Percentiles rank a stretch among this genome's conserved stretches.
Conservation (phyloP, 2,888 invertebrate genomes). For the Diplolepis rosae region DNA sequence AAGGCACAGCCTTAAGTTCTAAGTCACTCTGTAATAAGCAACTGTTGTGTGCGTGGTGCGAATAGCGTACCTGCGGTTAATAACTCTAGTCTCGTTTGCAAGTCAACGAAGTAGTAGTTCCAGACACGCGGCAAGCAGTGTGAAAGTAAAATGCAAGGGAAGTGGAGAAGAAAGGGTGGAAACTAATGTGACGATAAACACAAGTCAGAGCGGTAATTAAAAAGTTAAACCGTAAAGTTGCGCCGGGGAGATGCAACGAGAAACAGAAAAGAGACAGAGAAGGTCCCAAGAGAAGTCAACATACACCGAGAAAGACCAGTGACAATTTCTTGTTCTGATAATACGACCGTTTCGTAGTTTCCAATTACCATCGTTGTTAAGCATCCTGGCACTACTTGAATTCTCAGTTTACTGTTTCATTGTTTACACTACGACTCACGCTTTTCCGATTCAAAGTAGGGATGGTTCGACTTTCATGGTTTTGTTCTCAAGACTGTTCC, state of each 20-base stretch:
- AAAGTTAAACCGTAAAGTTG: constrained; percentile 63
- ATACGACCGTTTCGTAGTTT: constrained; percentile 60
- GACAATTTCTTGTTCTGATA: constrained; percentile 60
- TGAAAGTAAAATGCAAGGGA: constrained; percentile 43
- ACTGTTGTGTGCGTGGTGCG: neutral
- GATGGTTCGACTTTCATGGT: neutral
- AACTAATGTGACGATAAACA: constrained; percentile 67
- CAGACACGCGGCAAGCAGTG: constrained; percentile 30
- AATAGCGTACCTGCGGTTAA: constrained; percentile 29
- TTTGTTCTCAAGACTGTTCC: neutral
- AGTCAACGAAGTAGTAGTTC: constrained; percentile 27
- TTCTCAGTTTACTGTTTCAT: constrained; percentile 35
- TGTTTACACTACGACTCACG: constrained; percentile 25
- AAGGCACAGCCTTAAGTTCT: neutral
- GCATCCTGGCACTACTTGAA: constrained; percentile 47
- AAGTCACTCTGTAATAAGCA: constrained; percentile 5
- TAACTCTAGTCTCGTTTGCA: constrained; percentile 27
- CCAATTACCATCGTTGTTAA: constrained; percentile 61
- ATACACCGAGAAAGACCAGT: constrained; percentile 40
- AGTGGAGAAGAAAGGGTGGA: constrained; percentile 40
- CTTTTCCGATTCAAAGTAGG: constrained; percentile 20
- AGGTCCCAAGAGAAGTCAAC: constrained; percentile 22
- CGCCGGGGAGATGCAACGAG: constrained; percentile 55
- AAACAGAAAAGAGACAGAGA: constrained; percentile 35
- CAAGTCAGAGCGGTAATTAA: constrained; percentile 66